Conservation (phyloP, 2,888 invertebrate species). For the Deroplatys truncata region DNA sequence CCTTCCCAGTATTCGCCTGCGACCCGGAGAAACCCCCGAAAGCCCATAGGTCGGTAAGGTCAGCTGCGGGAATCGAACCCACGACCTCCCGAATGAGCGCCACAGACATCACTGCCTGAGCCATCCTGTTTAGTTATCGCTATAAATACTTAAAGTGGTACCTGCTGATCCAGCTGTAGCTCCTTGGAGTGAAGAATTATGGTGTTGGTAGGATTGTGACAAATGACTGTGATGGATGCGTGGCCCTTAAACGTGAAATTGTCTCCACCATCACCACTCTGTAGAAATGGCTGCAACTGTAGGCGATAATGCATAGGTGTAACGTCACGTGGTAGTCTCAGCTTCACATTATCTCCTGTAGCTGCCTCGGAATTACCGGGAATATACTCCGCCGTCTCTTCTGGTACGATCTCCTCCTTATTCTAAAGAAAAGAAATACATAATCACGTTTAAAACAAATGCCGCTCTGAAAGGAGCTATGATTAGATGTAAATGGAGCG, state of each 20-base stretch:
- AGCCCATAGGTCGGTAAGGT: too few relatives aligned
- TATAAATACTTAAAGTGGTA: background rate
- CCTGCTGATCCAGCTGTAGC: background rate
- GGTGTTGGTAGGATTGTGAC: background rate
- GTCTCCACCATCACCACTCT: background rate
- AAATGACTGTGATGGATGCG: background rate
- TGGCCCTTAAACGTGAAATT: background rate
- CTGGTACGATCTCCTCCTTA: background rate
- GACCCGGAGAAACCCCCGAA: too few relatives aligned
- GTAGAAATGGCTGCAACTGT: background rate
- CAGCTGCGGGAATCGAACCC: too few relatives aligned
- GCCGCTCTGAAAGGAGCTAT: background rate
- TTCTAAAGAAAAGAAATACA: background rate
- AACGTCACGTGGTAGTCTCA: background rate
- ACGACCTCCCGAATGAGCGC: too few relatives aligned
- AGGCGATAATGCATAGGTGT: background rate
- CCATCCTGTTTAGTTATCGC: too few relatives aligned
- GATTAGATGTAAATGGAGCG: too few relatives aligned
- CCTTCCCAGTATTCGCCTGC: too few relatives aligned
- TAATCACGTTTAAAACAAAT: background rate
- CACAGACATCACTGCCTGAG: too few relatives aligned
- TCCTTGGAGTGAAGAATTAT: background rate
- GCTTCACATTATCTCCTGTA: background rate
- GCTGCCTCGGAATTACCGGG: background rate
- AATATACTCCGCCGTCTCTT: background rate